phyloP scores from a whole-genome alignment of 2,797 vertebrate genomes.

The Lacerta bilineata region DNA sequence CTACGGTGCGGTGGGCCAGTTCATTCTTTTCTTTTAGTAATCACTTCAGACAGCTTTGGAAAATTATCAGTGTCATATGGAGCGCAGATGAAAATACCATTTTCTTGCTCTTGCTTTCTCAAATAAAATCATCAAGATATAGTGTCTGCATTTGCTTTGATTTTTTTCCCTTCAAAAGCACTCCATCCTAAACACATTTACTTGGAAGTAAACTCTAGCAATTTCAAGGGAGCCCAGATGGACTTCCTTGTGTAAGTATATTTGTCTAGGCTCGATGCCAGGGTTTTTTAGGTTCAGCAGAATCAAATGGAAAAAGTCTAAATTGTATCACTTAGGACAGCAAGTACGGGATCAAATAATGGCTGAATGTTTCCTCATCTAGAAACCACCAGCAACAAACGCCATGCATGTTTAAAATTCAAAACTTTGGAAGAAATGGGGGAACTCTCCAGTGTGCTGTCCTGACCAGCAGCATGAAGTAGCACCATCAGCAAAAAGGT shows the following conservation, averaged over 20 bases:
- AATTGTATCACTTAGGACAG: not conserved
- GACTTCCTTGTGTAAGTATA: not conserved
- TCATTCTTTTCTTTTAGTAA: conserved; percentile 16
- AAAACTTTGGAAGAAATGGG: not conserved
- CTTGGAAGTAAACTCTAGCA: not conserved
- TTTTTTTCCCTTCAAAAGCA: not conserved
- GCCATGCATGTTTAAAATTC: not conserved
- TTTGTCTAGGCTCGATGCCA: not conserved
- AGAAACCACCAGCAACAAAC: not conserved
- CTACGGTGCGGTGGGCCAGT: not conserved
- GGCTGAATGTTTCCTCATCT: not conserved
- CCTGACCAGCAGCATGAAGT: not conserved
- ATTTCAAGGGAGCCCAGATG: not conserved
- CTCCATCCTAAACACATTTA: not conserved
- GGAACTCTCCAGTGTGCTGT: not conserved
- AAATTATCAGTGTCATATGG: not conserved
- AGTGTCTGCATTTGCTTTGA: not conserved
- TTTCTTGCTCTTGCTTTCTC: conserved; percentile 8
- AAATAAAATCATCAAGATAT: not conserved
- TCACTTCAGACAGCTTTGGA: conserved; percentile 23
- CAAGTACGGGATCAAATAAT: not conserved
- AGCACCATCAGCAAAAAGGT: not conserved
- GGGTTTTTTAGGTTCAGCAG: not conserved
- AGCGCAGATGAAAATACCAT: not conserved
- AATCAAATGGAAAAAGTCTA: not conserved